These are phyloP conservation scores for Ammodytes marinus DNA, from an alignment of 2,113 vertebrate species.

Conservation along the genomic window DNA sequence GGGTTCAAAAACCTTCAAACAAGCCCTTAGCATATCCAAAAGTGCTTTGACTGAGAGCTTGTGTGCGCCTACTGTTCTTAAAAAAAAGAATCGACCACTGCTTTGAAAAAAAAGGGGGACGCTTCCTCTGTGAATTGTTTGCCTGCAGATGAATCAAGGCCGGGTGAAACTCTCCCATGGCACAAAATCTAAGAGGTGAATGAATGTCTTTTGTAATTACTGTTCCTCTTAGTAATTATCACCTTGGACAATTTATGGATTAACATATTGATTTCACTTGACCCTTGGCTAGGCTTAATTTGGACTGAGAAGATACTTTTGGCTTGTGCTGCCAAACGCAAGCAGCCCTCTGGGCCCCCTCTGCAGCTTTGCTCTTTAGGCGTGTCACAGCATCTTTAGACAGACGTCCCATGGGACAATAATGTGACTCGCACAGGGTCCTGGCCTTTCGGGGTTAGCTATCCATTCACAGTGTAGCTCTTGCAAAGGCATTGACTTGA, in stretches of 20 bases:
- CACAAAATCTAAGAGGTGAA: constrained; percentile 83
- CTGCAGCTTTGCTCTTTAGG: constrained; percentile 66
- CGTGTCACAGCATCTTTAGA: constrained; percentile 75
- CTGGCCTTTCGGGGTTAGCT: constrained; percentile 59
- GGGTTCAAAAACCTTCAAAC: constrained; percentile 73
- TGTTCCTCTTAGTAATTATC: constrained; percentile 82
- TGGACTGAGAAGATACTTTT: constrained; percentile 70
- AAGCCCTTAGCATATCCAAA: constrained; percentile 58
- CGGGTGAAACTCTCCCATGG: constrained; percentile 66
- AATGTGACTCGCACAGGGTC: constrained; percentile 58
- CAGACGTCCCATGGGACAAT: constrained; percentile 67
- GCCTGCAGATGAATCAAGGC: constrained; percentile 69
- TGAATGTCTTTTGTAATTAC: constrained; percentile 86
- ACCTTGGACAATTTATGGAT: constrained; percentile 84
- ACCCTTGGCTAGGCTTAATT: constrained; percentile 77
- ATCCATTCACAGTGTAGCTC: constrained; percentile 51
- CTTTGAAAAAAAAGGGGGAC: constrained; percentile 46
- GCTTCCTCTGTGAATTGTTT: constrained; percentile 77
- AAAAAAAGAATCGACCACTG: constrained; percentile 55
- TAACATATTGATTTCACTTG: constrained; percentile 85
- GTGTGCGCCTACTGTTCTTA: constrained; percentile 63
- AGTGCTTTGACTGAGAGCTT: constrained; percentile 66
- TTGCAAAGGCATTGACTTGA: constrained; percentile 67
- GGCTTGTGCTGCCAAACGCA: constrained; percentile 72
- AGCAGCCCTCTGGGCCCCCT: constrained; percentile 60